phyloP scores from a whole-genome alignment of 1,140 invertebrate genomes.

The Neotoxoptera formosana region DNA sequence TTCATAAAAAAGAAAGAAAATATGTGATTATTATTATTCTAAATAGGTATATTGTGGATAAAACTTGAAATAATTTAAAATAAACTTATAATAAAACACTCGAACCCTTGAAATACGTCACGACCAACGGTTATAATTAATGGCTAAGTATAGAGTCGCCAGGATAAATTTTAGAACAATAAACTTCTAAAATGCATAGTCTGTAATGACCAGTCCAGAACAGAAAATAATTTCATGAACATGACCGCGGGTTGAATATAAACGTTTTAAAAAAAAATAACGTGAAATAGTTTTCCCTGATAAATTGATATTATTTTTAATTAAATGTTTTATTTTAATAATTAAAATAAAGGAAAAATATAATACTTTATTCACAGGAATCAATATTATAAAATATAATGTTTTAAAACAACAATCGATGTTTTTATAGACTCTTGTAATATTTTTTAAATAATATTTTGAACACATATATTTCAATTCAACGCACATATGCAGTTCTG shows the following conservation, averaged over 20 bases:
- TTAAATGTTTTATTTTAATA: not conserved
- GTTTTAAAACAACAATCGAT: too few species aligned
- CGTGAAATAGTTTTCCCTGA: not conserved
- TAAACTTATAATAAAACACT: constrained; percentile 4
- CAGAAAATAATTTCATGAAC: not conserved
- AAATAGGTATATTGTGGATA: not conserved
- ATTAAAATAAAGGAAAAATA: not conserved
- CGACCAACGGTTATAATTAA: constrained; percentile 18
- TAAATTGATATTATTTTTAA: not conserved
- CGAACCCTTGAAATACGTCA: not conserved
- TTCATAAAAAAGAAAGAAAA: not conserved
- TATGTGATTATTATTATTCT: not conserved
- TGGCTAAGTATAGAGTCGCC: not conserved
- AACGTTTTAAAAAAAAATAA: not conserved
- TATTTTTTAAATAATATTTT: not conserved
- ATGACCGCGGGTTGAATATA: not conserved
- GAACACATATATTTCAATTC: not conserved
- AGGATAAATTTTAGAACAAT: not conserved
- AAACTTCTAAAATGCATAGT: constrained; percentile 3
- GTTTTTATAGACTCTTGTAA: too few species aligned
- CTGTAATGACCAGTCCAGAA: not conserved
- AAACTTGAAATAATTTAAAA: not conserved
- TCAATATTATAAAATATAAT: too few species aligned
- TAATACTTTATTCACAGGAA: too few species aligned
- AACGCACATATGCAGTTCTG: not conserved